Base-by-base conservation (phyloP, 2,888 invertebrate genomes). In the Eupithecia insigniata region DNA sequence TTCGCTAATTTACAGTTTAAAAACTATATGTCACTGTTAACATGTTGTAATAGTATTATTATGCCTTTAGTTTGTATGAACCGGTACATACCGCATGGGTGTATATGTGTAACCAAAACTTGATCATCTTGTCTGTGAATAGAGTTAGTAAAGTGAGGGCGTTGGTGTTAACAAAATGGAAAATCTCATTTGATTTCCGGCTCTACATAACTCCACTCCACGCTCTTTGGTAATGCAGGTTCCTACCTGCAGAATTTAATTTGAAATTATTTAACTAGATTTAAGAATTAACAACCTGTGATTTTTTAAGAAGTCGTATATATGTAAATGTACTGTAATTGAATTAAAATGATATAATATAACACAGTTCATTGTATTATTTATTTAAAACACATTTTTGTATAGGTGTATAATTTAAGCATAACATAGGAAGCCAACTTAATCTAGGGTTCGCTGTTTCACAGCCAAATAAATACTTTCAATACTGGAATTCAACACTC, bases 251-350 rank as follows among this genome's bases (percentile, higher is more conserved):
- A 30, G 51, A 64, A 36, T 55, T 28, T 36, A 55, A 28, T 62
- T 18, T n/a, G 16, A 43, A 43, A 32, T 62, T n/a, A 1, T 39
- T 55, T 62, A 55, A n/a, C 65, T 71, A 69, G 71, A 60, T 78
- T 32, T 85, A 84, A 86, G 84, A 71, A 82, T 85, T 89, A 87
- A 90, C 88, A 84, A 88, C 85, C 90, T 90, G 90, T 90, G 90
- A 90, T 89, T 85, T 82, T 77, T 82, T 76, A 82, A 83, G 83
- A 84, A 82, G 84, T 84, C 81, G 78, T 75, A 82, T 75, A 82
- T 77, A 79, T 81, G 80, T 71, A 71, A 66, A 73, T 70, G 61
- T 67, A n/a, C n/a, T 71, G 65, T 66, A 72, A 55, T 36, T 55
- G 32, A 74, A 73, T 70, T 72, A 76, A 62, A 62, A 32, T 70